Evolutionary conservation across 2,888 invertebrate species (phyloP), one percentile per base, ranked within the genome.

Genomic region (Flexamia atlantica): DNA sequence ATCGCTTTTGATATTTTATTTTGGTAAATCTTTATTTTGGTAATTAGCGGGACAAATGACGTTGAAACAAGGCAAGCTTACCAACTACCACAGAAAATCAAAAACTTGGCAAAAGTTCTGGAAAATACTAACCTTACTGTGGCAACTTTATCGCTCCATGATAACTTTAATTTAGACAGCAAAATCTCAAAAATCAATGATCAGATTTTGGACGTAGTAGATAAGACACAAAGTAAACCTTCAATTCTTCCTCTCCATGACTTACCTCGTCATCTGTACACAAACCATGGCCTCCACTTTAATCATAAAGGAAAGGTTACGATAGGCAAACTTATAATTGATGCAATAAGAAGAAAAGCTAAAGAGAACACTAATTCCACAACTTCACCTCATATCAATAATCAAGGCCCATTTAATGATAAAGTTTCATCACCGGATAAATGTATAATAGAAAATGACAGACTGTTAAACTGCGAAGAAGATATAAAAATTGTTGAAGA

Each of bases 171-270:
- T n/a, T 32, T 68, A 32, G 32, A 68, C n/a, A 0, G 10, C 30
- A 30, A 32, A 32, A 32, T 68, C 14, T 32, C 14, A 17, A 32
- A 68, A 32, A 17, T 68, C 32, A 68, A 30, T 30, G 30, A 32
- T 9, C 17, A 68, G 32, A 30, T 68, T 30, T 5, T 32, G 10
- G 14, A 68, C 1, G 14, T 14, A 68, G 32, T 30, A 1, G 23
- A 68, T 14, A 68, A 28, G 14, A 2, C n/a, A 68, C 32, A 68
- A 12, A 17, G 30, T 68, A 23, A 17, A 7, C 68, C 32, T 30
- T 68, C 53, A 53, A 23, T 68, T n/a, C 32, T 68, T 17, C 68
- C 68, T n/a, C 68, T 68, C 14, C 32, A 32, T 32, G 68, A 68
- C 3, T n/a, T 68, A 12, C 32, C 17, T 32, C 68, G 68, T 1